Conservation (phyloP, 2,113 vertebrate genomes). For the Poicephalus gulielmi region DNA sequence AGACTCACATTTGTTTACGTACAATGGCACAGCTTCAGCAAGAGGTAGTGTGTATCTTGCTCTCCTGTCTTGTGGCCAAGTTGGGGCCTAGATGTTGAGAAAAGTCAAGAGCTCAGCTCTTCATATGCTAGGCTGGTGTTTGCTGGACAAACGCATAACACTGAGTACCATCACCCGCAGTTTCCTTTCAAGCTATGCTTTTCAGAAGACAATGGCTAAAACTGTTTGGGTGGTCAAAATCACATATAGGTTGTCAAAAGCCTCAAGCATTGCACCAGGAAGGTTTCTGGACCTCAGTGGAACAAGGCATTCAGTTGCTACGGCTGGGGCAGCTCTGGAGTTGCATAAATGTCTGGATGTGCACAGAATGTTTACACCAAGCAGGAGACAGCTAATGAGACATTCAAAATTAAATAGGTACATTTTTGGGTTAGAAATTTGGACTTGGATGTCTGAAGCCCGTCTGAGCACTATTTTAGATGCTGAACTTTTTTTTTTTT, state of each 20-base stretch:
- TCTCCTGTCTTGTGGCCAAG: background rate
- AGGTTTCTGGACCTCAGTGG: background rate
- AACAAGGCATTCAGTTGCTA: fast-evolving
- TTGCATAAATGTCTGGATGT: background rate
- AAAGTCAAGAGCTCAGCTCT: background rate
- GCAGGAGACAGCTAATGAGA: background rate
- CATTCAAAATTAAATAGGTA: background rate
- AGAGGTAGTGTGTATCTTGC: background rate
- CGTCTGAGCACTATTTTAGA: background rate
- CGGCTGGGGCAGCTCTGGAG: background rate
- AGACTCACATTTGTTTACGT: background rate
- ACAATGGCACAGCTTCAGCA: background rate
- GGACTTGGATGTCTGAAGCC: background rate
- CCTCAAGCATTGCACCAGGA: background rate
- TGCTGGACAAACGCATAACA: background rate
- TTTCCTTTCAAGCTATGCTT: background rate
- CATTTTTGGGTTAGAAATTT: background rate
- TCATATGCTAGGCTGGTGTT: background rate
- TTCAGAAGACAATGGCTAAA: background rate
- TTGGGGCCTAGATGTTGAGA: background rate
- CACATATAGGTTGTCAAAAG: background rate
- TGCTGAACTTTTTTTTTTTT: background rate
- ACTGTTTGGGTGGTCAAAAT: background rate
- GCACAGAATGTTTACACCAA: background rate
- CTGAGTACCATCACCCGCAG: background rate